Evolutionary conservation across 1,140 invertebrate species (phyloP), one percentile per base, ranked within the genome.

Genomic region (Aphelenchoides besseyi): DNA sequence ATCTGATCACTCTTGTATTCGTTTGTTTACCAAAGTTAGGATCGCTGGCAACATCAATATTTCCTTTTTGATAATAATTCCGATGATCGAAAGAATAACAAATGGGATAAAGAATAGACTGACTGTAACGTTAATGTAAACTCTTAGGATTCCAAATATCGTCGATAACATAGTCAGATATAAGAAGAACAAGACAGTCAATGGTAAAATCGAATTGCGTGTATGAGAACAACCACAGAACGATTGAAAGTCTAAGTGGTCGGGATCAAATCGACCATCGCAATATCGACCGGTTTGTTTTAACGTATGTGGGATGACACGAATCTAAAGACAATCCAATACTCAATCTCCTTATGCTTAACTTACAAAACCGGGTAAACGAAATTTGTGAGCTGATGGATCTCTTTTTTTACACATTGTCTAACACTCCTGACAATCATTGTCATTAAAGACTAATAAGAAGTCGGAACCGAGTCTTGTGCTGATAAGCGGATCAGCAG

Each of bases 281-380:
- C 55, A 59, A 33, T 59, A 59, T 12, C 32, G 5, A 23, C 55
- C 55, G 55, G 55, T 59, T 18, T 33, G 55, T 33, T 59, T 59
- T 33, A 59, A 59, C 18, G 55, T 33, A 33, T 59, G 55, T 8
- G 32, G 32, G 18, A 59, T 59, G 26, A 59, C 55, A 8, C 18
- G 5, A 16, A 59, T 33, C 55, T 59, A n/a, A n/a, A n/a, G n/a
- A n/a, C n/a, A n/a, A n/a, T n/a, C n/a, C n/a, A n/a, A n/a, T n/a
- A n/a, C n/a, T n/a, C n/a, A n/a, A n/a, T n/a, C n/a, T n/a, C n/a
- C n/a, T n/a, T n/a, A n/a, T n/a, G n/a, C n/a, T n/a, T n/a, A n/a
- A n/a, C n/a, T n/a, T n/a, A n/a, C n/a, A n/a, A n/a, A n/a, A n/a
- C n/a, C n/a, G n/a, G n/a, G n/a, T n/a, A n/a, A n/a, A n/a, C n/a